Percentiles rank a stretch among this genome's conserved stretches.
Conservation (phyloP, 35 echinoderm and acorn worm genomes). For the Heliocidaris tuberculata region DNA sequence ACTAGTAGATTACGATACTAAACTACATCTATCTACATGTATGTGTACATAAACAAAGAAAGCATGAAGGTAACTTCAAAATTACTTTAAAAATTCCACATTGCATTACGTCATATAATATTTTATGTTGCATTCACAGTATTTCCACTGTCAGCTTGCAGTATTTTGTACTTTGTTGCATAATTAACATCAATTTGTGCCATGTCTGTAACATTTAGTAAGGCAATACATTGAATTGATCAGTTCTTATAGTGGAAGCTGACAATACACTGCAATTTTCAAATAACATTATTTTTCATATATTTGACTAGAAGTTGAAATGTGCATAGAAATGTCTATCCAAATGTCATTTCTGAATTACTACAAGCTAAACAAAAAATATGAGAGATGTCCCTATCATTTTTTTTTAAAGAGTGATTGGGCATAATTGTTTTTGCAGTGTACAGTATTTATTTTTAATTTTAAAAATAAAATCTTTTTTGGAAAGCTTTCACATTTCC, state of each 20-base stretch:
- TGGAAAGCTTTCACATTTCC: neutral
- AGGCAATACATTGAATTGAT: neutral
- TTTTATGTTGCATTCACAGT: neutral
- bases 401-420: too few relatives aligned
- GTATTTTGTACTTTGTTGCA: neutral
- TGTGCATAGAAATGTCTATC: neutral
- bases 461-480: too few relatives aligned
- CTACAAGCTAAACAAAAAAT: too few relatives aligned
- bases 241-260: neutral
- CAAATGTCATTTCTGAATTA: too few relatives aligned
- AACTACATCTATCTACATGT: neutral
- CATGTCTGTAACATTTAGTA: neutral
- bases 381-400: too few relatives aligned
- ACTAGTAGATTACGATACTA: conserved; percentile 3
- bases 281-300: neutral
- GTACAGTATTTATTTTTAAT: too few relatives aligned
- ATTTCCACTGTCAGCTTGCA: neutral
- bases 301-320: neutral
- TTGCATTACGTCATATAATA: too few relatives aligned
- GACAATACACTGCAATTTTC: neutral
- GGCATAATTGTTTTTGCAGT: too few relatives aligned
- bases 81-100: too few relatives aligned
- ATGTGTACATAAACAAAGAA: neutral
- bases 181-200: neutral
- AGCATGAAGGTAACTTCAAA: too few relatives aligned